phyloP scores from a whole-genome alignment of 2,113 vertebrate species.

The Leptobrachium leishanense region DNA sequence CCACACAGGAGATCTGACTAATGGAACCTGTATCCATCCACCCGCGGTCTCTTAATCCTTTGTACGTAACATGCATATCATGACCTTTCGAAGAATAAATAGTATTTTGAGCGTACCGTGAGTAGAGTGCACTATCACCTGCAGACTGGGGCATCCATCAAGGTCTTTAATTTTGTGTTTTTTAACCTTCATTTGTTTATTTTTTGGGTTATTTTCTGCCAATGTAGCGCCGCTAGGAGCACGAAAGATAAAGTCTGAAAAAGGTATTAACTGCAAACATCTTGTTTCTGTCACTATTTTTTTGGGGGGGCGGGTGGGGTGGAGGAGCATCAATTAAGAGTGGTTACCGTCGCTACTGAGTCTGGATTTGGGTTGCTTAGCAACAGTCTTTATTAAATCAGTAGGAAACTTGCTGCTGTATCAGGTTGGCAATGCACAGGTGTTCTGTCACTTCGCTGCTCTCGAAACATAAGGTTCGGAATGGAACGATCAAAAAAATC shows the following conservation, averaged over 20 bases:
- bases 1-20: no score
- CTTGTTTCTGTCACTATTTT: neutral
- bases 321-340: neutral
- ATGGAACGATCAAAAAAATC: neutral
- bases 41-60: no score
- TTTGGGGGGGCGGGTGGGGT: neutral
- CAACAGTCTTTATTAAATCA: conserved; percentile 22
- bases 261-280: neutral
- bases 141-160: no score
- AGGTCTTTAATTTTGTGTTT: no score
- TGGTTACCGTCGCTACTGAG: conserved; percentile 17
- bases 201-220: no score
- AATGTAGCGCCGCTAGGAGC: neutral
- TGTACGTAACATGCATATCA: no score
- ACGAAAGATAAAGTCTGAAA: neutral
- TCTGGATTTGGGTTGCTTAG: conserved; percentile 33
- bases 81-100: no score
- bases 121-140: no score
- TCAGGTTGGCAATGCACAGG: neutral
- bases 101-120: no score
- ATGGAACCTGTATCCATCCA: no score
- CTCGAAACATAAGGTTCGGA: neutral
- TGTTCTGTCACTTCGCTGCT: neutral
- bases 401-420: neutral
- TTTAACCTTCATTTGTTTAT: no score